Conservation (phyloP, 92 coral and sea anemone genomes). For the Hydrozoanthus gracilis region DNA sequence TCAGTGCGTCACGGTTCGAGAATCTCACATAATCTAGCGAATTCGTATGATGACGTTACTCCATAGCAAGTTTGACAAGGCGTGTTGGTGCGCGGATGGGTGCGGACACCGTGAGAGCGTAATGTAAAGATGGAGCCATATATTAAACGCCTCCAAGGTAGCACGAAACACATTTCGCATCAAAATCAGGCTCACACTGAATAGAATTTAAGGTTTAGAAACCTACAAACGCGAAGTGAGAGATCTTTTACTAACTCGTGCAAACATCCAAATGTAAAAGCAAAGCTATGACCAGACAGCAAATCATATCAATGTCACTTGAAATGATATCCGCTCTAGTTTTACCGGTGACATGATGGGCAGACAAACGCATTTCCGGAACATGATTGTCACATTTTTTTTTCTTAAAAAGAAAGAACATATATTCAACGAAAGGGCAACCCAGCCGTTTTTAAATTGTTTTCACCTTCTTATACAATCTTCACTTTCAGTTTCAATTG, state of each 20-base stretch:
- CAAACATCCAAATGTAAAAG: not conserved
- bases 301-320: not conserved
- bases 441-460: not conserved
- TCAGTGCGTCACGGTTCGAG: slow-evolving; percentile 24
- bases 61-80: slow-evolving; percentile 27
- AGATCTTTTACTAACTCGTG: not conserved
- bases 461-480: not conserved
- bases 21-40: slow-evolving; percentile 14
- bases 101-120: slow-evolving; percentile 5
- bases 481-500: not conserved
- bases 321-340: slow-evolving; percentile 27
- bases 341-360: slow-evolving; percentile 34
- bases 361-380: slow-evolving; percentile 49
- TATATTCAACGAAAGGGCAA: not conserved
- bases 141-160: not conserved
- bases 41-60: slow-evolving; percentile 36
- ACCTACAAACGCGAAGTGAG: no score
- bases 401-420: not conserved
- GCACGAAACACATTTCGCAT: not conserved
- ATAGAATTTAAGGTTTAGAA: no score
- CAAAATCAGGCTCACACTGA: no score
- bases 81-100: slow-evolving; percentile 34
- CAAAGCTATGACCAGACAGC: not conserved
- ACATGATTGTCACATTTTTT: not conserved
- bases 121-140: not conserved